Percentiles rank a stretch among this genome's conserved stretches.
Evolutionary conservation across 1,140 invertebrate species (phyloP).

Genomic region (Stegodyphus dumicola): DNA sequence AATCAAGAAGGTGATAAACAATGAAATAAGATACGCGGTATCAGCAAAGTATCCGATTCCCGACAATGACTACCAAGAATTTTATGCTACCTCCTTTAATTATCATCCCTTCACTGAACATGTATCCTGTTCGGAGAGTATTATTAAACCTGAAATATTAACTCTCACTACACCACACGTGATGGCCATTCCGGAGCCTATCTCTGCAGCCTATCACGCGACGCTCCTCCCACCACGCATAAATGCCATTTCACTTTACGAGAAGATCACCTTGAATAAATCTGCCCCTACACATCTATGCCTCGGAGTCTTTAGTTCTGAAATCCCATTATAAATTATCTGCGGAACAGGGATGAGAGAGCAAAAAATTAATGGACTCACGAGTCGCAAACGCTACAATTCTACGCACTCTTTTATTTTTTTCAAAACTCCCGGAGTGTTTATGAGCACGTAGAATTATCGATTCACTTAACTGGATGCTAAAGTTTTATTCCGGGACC

Average conservation of each 20-base stretch:
- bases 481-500: too few relatives aligned
- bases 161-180: constrained; percentile 33
- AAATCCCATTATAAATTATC: constrained; percentile 1
- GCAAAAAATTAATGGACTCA: neutral
- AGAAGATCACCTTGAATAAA: constrained; percentile 37
- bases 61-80: too few relatives aligned
- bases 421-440: too few relatives aligned
- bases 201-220: constrained; percentile 10
- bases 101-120: neutral
- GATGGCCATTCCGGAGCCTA: constrained; percentile 5
- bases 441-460: too few relatives aligned
- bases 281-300: constrained; percentile 15
- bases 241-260: constrained; percentile 42
- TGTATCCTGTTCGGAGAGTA: constrained; percentile 44
- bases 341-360: neutral
- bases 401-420: neutral
- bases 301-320: neutral
- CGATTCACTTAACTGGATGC: too few relatives aligned
- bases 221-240: constrained; percentile 23
- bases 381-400: neutral
- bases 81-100: neutral
- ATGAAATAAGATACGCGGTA: too few relatives aligned
- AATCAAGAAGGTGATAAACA: too few relatives aligned
- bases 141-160: constrained; percentile 54
- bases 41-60: too few relatives aligned